Base-by-base conservation (phyloP, 2,888 invertebrate species). In the Aproaerema taeniolella region DNA sequence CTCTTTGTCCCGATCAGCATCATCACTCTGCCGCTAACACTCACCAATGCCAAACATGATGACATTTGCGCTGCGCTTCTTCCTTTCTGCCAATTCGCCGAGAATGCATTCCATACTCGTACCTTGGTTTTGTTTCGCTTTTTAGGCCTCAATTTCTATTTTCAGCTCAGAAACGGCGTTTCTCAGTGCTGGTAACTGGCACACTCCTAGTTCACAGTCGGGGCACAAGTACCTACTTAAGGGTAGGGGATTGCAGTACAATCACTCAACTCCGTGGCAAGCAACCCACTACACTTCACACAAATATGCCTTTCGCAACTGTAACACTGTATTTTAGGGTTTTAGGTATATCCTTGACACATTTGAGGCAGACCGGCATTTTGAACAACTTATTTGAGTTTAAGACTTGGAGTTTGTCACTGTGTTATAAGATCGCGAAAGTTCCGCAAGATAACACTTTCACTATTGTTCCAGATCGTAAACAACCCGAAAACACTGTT, bases 211-310 rank as follows among this genome's bases (percentile, higher is more conserved):
- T 24, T 39, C 39, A 30, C 39, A 39, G 6, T 39, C 39, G n/a
- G 34, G 39, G 11, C 39, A 39, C 34, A 39, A n/a, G 11, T n/a
- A n/a, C n/a, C n/a, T 39, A 39, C 14, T 39, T 39, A 2, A 39
- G 30, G 10, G 39, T 39, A 29, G 39, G 39, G 5, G 39, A 31
- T 12, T 39, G 39, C 15, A 39, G 15, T 6, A 38, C 25, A 31
- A 38, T 24, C 38, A 24, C 36, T 28, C 29, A 36, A 30, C 30
- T 30, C 30, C 14, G 35, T 35, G 10, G 35, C 35, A 12, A 35
- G 35, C 35, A 35, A 35, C 35, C 35, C 35, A 35, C 35, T 35
- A 12, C 35, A 35, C 14, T 35, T 35, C 26, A 35, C 35, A 35
- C 35, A 35, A 20, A 25, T 35, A 8, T 26, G 25, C 26, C 35